Percentiles rank a stretch among this genome's conserved stretches.
These are phyloP conservation scores for Galeruca laticollis DNA, from an alignment of 2,888 invertebrate genomes.

Conservation along the genomic window DNA sequence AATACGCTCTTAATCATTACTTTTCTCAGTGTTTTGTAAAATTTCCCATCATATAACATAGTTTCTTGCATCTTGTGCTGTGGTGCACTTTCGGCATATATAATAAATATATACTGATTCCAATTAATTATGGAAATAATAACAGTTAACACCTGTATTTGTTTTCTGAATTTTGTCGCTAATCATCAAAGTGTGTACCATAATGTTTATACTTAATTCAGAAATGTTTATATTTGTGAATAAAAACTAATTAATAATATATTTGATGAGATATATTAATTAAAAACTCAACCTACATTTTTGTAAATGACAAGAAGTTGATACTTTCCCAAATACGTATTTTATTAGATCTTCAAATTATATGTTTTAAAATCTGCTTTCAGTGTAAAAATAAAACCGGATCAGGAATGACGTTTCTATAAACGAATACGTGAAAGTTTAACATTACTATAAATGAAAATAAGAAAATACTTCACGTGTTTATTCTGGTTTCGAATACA, in stretches of 20 bases:
- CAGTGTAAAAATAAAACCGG: constrained; percentile 40
- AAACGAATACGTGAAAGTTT: constrained; percentile 41
- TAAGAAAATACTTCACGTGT: constrained; percentile 10
- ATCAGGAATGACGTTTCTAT: constrained; percentile 41
- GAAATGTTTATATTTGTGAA: too few relatives aligned
- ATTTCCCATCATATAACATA: too few relatives aligned
- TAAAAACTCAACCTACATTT: constrained; percentile 1
- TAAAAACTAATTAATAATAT: neutral
- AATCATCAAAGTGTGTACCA: too few relatives aligned
- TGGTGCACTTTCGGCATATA: too few relatives aligned
- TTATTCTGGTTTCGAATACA: constrained; percentile 4
- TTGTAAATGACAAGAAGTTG: neutral
- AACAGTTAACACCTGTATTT: too few relatives aligned
- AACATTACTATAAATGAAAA: constrained; percentile 9
- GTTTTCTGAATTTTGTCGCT: too few relatives aligned
- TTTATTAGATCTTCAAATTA: constrained; percentile 21
- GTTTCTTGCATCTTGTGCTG: too few relatives aligned
- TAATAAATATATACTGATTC: too few relatives aligned
- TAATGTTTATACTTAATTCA: too few relatives aligned
- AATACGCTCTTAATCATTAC: too few relatives aligned
- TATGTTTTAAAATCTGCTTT: constrained; percentile 27
- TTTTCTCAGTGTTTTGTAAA: too few relatives aligned
- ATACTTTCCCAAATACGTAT: constrained; percentile 15
- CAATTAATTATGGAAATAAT: too few relatives aligned
- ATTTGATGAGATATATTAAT: neutral